Conservation (phyloP, 2,113 vertebrate genomes). For the Hydrolagus affinis region DNA sequence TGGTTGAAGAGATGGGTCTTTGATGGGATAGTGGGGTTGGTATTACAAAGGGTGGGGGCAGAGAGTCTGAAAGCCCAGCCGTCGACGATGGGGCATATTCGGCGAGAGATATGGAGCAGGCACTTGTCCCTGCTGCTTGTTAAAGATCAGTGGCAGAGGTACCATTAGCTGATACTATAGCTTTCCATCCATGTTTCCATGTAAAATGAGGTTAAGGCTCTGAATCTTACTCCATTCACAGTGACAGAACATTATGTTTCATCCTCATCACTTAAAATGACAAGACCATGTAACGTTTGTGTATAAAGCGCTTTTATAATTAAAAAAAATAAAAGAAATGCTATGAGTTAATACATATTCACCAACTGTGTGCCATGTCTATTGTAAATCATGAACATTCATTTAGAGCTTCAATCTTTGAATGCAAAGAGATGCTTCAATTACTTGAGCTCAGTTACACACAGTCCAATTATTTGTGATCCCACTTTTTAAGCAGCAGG, state of each 20-base stretch:
- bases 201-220: neutral
- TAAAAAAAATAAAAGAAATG: conserved; percentile 19
- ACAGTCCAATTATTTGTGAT: neutral
- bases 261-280: neutral
- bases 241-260: neutral
- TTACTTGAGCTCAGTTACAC: neutral
- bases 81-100: too few relatives aligned
- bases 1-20: too few relatives aligned
- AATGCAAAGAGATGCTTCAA: neutral
- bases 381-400: neutral
- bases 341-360: neutral
- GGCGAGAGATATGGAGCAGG: too few relatives aligned
- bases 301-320: neutral
- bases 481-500: neutral
- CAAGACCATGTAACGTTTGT: neutral
- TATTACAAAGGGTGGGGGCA: too few relatives aligned
- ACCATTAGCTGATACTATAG: neutral
- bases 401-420: neutral
- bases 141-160: neutral
- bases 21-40: too few relatives aligned
- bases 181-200: neutral
- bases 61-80: too few relatives aligned
- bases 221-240: neutral
- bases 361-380: neutral
- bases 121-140: neutral